Evolutionary conservation across 2,797 vertebrate genomes (phyloP).

Genomic region (Chrysocyon brachyurus): DNA sequence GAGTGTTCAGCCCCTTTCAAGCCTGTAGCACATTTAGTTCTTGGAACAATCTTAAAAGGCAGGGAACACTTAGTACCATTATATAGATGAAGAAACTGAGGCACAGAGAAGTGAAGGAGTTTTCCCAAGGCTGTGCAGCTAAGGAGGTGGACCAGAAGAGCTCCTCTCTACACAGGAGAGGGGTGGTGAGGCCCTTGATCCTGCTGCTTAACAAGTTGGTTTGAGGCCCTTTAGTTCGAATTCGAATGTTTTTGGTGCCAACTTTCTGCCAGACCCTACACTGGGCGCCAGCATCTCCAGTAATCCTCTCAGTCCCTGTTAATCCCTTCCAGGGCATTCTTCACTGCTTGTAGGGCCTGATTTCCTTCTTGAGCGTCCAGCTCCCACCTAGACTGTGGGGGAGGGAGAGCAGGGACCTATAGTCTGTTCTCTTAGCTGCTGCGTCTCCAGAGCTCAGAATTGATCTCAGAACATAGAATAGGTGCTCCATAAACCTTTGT

Average conservation of each 20-base stretch:
- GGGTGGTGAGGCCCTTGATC: neutral
- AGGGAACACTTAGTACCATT: neutral
- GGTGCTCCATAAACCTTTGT: neutral
- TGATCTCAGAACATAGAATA: neutral
- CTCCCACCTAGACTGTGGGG: neutral
- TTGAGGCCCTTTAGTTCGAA: neutral
- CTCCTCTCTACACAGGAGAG: neutral
- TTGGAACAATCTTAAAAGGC: neutral
- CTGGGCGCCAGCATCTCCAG: neutral
- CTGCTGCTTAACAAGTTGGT: neutral
- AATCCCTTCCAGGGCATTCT: neutral
- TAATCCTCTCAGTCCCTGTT: neutral
- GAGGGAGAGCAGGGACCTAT: neutral
- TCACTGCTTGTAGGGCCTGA: neutral
- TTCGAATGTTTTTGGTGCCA: neutral
- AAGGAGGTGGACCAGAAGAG: neutral
- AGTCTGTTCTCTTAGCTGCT: neutral
- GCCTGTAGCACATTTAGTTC: neutral
- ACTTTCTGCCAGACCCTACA: neutral
- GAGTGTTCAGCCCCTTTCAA: neutral
- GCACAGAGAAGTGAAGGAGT: neutral
- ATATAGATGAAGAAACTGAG: neutral
- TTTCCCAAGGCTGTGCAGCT: neutral
- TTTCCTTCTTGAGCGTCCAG: neutral
- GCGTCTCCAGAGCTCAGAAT: neutral